A percentile compares a stretch with the other conserved stretches of the same genome.
Evolutionary conservation across 2,888 invertebrate species (phyloP).

Genomic region (Parnassius smintheus): DNA sequence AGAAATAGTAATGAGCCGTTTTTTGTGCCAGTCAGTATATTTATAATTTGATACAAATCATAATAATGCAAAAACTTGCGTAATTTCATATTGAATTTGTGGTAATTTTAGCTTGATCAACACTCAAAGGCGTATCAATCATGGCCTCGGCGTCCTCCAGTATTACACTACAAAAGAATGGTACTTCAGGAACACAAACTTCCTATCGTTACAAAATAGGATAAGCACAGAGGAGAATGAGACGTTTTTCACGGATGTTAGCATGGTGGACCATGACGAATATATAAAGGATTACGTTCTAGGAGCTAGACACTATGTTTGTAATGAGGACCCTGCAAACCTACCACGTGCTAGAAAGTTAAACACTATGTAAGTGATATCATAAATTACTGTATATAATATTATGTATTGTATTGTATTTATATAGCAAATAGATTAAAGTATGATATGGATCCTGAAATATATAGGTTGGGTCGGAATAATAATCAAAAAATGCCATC

Average conservation of each 20-base stretch:
- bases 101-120: slow-evolving; percentile 79
- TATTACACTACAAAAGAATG: slow-evolving; percentile 92
- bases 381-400: slow-evolving; percentile 60
- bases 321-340: slow-evolving; percentile 90
- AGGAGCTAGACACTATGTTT: slow-evolving; percentile 89
- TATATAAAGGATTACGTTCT: slow-evolving; percentile 83
- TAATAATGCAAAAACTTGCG: background rate
- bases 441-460: no score
- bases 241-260: slow-evolving; percentile 80
- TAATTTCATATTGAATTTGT: background rate
- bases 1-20: no score
- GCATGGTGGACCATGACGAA: slow-evolving; percentile 48
- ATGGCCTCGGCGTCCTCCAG: slow-evolving; percentile 84
- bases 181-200: slow-evolving; percentile 86
- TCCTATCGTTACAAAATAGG: slow-evolving; percentile 74
- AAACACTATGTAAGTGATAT: slow-evolving; percentile 80
- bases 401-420: no score
- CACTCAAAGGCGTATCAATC: slow-evolving; percentile 82
- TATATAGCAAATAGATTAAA: no score
- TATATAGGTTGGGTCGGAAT: no score
- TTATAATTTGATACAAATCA: no score
- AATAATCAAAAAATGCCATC: no score
- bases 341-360: slow-evolving; percentile 86
- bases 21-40: no score
- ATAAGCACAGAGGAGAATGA: slow-evolving; percentile 81